Evolutionary conservation across 1,140 invertebrate species (phyloP), one percentile per base, ranked within the genome.

Genomic region (Bombus ignitus): DNA sequence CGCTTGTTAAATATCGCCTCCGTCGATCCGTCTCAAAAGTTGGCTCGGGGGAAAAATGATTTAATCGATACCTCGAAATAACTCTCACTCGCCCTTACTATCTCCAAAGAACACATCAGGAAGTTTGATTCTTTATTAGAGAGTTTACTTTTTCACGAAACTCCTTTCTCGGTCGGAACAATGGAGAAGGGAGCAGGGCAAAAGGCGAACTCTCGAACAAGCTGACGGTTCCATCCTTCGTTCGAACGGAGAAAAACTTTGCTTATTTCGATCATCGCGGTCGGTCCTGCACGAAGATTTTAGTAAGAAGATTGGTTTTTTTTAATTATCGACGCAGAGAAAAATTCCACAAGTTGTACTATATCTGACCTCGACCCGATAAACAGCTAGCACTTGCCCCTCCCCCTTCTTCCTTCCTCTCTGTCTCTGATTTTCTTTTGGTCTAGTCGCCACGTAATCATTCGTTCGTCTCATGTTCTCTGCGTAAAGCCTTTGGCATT

Each of bases 101-200:
- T 53, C 22, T 8, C 5, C 25, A 9, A 25, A 42, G 15, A 22
- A 44, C 35, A 37, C 53, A n/a, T 44, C 25, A 13, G 32, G 32
- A 83, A 83, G 59, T 83, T 75, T 25, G 44, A 66, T 53, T 83
- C 72, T 76, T 76, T 75, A 68, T 75, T 47, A 75, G 73, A 13
- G 32, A n/a, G 39, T 39, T 47, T 37, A 13, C 9, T 47, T 83
- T 39, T 28, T 25, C 32, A 5, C 59, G 42, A 53, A 73, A 32
- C 32, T 59, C 5, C 32, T 37, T 80, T 37, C 42, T n/a, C 66
- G 66, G 3, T 6, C 15, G 65, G 35, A 25, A 39, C 28, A 70
- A 57, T 28, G 25, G 35, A 39, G 13, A 5, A 5, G n/a, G 25
- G n/a, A 37, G 15, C 1, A 9, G 65, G 15, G 9, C 22, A 3